Conservation (phyloP, 2,888 invertebrate species). For the Philereme transversata region DNA sequence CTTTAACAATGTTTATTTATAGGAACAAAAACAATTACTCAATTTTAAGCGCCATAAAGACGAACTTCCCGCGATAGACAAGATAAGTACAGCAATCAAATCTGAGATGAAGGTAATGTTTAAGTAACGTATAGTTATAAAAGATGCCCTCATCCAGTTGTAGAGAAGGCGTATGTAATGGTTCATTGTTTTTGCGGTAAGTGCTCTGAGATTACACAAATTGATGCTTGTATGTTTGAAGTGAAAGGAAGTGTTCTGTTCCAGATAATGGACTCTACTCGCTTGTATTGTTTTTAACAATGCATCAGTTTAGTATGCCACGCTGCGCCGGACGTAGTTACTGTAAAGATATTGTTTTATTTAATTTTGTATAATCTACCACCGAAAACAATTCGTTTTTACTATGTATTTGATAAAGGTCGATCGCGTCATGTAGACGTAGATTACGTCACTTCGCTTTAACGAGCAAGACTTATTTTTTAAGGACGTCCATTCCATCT, state of each 20-base stretch:
- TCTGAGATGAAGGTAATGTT: constrained; percentile 12
- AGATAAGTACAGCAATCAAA: constrained; percentile 10
- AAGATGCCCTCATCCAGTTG: constrained; percentile 26
- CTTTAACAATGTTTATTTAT: neutral
- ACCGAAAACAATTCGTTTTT: too few species aligned
- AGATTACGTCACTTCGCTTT: too few species aligned
- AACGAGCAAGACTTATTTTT: neutral
- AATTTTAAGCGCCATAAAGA: neutral
- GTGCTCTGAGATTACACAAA: constrained; percentile 69
- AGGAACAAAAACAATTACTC: constrained; percentile 5
- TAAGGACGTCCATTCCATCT: neutral
- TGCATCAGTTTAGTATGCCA: constrained; percentile 46
- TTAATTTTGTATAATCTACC: neutral
- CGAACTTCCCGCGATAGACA: constrained; percentile 1
- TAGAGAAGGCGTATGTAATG: constrained; percentile 57
- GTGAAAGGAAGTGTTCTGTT: constrained; percentile 70
- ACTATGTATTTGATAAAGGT: too few species aligned
- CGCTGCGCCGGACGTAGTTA: neutral
- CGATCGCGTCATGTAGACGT: too few species aligned
- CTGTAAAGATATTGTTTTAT: constrained; percentile 20
- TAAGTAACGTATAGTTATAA: constrained; percentile 25
- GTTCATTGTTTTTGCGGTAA: constrained; percentile 73
- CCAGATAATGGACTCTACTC: constrained; percentile 52
- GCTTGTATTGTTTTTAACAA: constrained; percentile 62
- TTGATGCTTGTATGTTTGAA: constrained; percentile 65